Conservation (phyloP, 2,888 invertebrate genomes). For the Leuctra nigra region DNA sequence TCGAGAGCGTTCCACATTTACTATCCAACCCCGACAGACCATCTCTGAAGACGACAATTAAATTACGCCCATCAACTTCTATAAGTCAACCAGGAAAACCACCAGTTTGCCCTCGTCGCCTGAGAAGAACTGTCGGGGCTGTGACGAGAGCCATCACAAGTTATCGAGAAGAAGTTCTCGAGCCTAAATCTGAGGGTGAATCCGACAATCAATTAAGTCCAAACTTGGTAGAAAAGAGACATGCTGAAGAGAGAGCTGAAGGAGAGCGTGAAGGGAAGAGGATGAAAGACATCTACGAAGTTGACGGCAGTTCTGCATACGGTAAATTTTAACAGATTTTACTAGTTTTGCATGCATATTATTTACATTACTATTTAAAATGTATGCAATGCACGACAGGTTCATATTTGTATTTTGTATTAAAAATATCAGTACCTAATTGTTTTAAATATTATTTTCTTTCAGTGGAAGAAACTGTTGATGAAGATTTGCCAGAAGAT, state of each 20-base stretch:
- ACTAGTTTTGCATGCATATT: too few relatives aligned
- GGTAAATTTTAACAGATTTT: too few relatives aligned
- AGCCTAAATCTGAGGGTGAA: not conserved
- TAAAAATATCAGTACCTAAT: too few relatives aligned
- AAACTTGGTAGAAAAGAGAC: not conserved
- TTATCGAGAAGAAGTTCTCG: conserved; percentile 37
- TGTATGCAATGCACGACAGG: too few relatives aligned
- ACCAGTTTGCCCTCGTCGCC: conserved; percentile 5
- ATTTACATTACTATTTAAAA: too few relatives aligned
- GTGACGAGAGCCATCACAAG: conserved; percentile 56
- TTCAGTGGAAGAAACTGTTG: too few relatives aligned
- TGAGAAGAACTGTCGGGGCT: conserved; percentile 42
- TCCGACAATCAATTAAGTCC: not conserved
- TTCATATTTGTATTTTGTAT: too few relatives aligned
- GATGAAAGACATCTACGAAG: not conserved
- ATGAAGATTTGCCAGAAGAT: too few relatives aligned
- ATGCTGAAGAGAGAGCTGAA: not conserved
- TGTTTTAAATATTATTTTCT: too few relatives aligned
- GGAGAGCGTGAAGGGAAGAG: not conserved
- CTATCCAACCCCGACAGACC: conserved; percentile 41
- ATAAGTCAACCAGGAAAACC: conserved; percentile 34
- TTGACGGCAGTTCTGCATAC: too few relatives aligned
- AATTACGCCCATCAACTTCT: conserved; percentile 51
- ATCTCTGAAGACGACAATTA: conserved; percentile 60
- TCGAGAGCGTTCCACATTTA: conserved; percentile 17